Evolutionary conservation across 2,797 vertebrate genomes (phyloP), one percentile per base, ranked within the genome.

Genomic region (Anabacerthia variegaticeps): DNA sequence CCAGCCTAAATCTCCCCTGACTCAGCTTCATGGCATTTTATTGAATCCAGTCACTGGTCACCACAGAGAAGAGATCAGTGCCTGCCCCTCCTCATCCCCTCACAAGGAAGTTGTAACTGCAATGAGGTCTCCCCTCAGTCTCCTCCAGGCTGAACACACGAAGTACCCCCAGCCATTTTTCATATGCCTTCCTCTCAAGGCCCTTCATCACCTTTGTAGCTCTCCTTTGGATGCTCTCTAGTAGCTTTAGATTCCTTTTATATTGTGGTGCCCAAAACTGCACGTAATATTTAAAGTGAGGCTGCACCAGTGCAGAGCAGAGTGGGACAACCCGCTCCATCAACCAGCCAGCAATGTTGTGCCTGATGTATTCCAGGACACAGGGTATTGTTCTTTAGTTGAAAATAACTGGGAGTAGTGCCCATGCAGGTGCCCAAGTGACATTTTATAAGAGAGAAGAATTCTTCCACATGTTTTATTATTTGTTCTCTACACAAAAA

Each of bases 41-140:
- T 6, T 0, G 0, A 0, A 3, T n/a, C 16, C n/a, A 59, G 52
- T 66, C 20, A 8, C 37, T 30, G 52, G 11, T 30, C 20, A 59
- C 24, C 20, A 5, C 0, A 52, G 52, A 51, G 58, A 6, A 23
- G 4, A 43, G 14, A 34, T 34, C 52, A 22, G 14, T 52, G n/a
- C 1, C 76, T 34, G 20, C 11, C n/a, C 1, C 43, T 78, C n/a
- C 7, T 7, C 9, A 6, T 52, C 20, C 20, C n/a, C 28, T 73
- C 28, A 12, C 0, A 0, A 12, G 37, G 59, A 12, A 59, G 4
- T 2, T 48, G 26, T 4, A 41, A 14, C 26, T 48, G 18, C 9
- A 41, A 1, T 36, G 65, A 62, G 7, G 7, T 79, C 36, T 72
- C 2, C 32, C 12, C 51, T 79, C 43, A 72, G 43, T 58, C 39